Evolutionary conservation across 2,113 vertebrate species (phyloP).

Genomic region (Zosterops borbonicus): DNA sequence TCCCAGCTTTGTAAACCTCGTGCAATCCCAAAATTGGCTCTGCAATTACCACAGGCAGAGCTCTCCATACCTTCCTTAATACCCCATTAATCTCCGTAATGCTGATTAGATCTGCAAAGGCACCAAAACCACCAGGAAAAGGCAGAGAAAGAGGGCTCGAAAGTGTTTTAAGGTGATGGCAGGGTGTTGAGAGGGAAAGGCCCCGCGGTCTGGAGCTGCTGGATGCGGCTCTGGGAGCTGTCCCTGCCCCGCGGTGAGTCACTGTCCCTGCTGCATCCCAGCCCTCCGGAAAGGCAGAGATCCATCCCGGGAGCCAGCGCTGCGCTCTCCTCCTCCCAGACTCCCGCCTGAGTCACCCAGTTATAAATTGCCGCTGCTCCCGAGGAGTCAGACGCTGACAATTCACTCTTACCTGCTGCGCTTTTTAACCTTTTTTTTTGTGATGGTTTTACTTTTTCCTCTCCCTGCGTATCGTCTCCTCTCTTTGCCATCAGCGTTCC

Average conservation of each 20-base stretch:
- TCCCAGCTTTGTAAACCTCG: background rate
- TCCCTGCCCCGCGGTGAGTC: fast-evolving
- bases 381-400: background rate
- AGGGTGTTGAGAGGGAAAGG: fast-evolving
- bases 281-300: background rate
- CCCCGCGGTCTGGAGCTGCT: fast-evolving
- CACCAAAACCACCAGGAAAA: background rate
- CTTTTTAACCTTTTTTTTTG: background rate
- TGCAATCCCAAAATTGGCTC: background rate
- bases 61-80: background rate
- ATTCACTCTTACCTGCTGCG: background rate
- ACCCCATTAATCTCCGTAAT: background rate
- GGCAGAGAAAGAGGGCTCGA: fast-evolving
- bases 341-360: background rate
- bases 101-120: background rate
- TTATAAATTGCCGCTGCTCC: background rate
- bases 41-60: background rate
- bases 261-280: background rate
- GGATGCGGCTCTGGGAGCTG: background rate
- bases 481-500: background rate
- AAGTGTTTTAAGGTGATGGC: fast-evolving
- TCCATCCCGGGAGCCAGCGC: background rate
- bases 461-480: background rate
- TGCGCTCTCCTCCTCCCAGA: fast-evolving
- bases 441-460: background rate